Base-by-base conservation (phyloP, 1,140 invertebrate genomes). In the Telenomus remus region DNA sequence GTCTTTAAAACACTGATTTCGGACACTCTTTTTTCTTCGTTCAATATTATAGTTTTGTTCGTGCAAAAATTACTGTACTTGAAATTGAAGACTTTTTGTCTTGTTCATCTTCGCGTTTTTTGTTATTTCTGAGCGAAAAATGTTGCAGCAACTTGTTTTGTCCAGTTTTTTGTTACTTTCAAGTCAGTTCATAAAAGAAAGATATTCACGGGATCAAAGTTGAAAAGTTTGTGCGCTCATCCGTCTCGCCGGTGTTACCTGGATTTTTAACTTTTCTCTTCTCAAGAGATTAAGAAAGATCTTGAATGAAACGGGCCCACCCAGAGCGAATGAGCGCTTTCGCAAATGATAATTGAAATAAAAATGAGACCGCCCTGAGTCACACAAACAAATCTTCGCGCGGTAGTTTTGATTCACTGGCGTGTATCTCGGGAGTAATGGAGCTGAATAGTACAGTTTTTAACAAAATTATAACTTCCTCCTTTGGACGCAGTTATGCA, bases 341-440 rank as follows among this genome's bases (percentile, higher is more conserved):
- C 53, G 33, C 51, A 68, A 68, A 72, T 68, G 68, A 47, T 69
- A 77, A 77, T 72, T 77, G 74, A 77, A 68, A 77, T 76, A 71
- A 76, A 76, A 76, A 76, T 71, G 66, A 61, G 56, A 61, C 71
- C 56, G 65, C 55, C 57, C 50, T 37, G 47, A 47, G 48, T 51
- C 50, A 47, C 48, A 35, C 59, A 71, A 68, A 69, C 68, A 59
- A 77, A 77, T 64, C 46, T 69, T 60, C 34, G 15, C 19, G 50
- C 10, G 14, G 42, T 16, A 12, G 57, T 65, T 59, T 60, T 48
- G 33, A 47, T 15, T 16, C 37, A 37, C 56, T 56, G n/a, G n/a
- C 19, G 19, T 27, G 42, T 69, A 47, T 35, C 6, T n/a, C 13
- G 39, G 8, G 44, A 51, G 37, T 13, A 57, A 51, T 35, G 47